Percentiles rank a stretch among this genome's conserved stretches.
These are phyloP conservation scores for Xylocopa sonorina DNA, from an alignment of 1,140 invertebrate species.

Conservation along the genomic window DNA sequence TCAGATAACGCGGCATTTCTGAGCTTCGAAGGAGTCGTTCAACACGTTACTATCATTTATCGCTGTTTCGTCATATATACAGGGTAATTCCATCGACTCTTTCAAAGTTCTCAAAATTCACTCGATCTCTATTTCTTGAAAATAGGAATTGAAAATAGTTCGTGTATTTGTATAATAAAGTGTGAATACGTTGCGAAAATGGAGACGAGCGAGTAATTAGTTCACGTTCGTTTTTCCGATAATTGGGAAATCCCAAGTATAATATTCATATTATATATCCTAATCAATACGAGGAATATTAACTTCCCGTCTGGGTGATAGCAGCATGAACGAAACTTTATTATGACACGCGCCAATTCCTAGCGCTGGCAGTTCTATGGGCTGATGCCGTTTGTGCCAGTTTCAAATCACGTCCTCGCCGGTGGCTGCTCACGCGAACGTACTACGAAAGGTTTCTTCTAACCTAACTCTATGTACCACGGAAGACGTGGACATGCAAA, in stretches of 20 bases:
- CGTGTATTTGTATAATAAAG: no score
- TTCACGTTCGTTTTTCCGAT: background rate
- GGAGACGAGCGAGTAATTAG: no score
- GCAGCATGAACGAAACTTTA: background rate
- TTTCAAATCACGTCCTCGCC: conserved; percentile 7
- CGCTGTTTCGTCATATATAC: conserved; percentile 8
- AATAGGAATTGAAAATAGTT: no score
- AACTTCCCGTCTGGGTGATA: background rate
- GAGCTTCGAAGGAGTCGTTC: conserved; percentile 8
- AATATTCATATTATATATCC: background rate
- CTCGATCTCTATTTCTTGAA: no score
- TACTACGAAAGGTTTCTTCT: conserved; percentile 23
- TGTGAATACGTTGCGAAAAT: no score
- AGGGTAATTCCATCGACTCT: background rate
- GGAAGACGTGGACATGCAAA: background rate
- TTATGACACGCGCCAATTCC: conserved; percentile 7
- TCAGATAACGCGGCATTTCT: conserved; percentile 25
- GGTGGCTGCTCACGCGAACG: conserved; percentile 10
- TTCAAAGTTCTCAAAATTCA: no score
- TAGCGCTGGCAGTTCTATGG: conserved; percentile 2
- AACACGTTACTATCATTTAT: background rate
- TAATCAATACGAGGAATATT: background rate
- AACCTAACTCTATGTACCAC: background rate
- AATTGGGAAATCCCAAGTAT: background rate
- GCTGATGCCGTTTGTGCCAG: conserved; percentile 7